Evolutionary conservation across 2,797 vertebrate species (phyloP), one percentile per base, ranked within the genome.

Genomic region (Myotis myotis): DNA sequence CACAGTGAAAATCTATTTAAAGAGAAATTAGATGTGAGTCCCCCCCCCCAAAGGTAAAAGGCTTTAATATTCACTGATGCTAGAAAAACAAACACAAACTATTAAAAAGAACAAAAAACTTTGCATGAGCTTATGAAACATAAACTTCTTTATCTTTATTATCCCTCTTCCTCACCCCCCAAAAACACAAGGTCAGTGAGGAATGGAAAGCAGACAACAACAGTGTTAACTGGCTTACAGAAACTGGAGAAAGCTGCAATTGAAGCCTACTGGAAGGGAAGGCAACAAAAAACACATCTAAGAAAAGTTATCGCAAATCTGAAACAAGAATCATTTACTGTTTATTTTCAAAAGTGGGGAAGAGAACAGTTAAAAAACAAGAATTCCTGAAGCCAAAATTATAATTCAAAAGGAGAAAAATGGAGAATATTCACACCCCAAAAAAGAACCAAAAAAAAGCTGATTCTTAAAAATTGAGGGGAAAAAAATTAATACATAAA

Each of bases 71-170:
- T 74, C 78, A 78, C 10, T 49, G 47, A 83, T 55, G 28, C 36
- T 22, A 60, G 51, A 44, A 80, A 94, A 80, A 80, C 17, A 78
- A 68, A 81, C 8, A 33, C 85, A 75, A 85, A 93, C 16, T 41
- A 20, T 51, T 53, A 44, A 12, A 72, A 68, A 79, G 8, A 53
- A 38, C 19, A 11, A 53, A 13, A 70, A 74, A 33, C 8, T 62
- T 13, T 79, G 23, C 38, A 51, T 36, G 57, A 83, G 44, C 25
- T 64, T 47, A 86, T 33, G 53, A 91, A 93, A 87, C 30, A 70
- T 5, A n/a, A 5, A 20, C 57, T 68, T 75, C n/a, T 78, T 62
- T 72, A 83, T 53, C 28, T 57, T 28, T 33, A 51, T 20, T 44
- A 44, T 36, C 23, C 41, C 3, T 41, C 74, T 47, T 53, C 16